Evolutionary conservation across 2,797 vertebrate genomes (phyloP), one percentile per base, ranked within the genome.

Genomic region (Arnoldichthys spilopterus): DNA sequence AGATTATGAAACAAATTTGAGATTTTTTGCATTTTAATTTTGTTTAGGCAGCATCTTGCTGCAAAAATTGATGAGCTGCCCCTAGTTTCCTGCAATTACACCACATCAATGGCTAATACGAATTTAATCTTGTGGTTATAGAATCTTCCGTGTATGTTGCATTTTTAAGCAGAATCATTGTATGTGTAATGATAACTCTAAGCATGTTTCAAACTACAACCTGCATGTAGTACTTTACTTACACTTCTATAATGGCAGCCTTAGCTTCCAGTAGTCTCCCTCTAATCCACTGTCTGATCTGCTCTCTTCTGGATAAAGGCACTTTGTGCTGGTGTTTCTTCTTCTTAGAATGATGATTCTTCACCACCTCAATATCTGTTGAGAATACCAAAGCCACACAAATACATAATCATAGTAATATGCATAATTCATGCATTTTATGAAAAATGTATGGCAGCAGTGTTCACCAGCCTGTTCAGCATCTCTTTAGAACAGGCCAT

Each of bases 231-330:
- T 9, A 53, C 6, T 24, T 59, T 49, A 26, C 93, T 68, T 69
- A 94, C 93, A 92, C 90, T 92, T 94, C 93, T 82, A 94, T 85
- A 56, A 88, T 1, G 12, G 90, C 62, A 70, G 94, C 92, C 89
- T 93, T 94, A 78, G 82, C 82, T 82, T 90, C 90, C 22, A 92
- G 85, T 88, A 93, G 91, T 82, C 79, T 86, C 87, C 91, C 92
- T 77, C 88, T 90, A 76, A 93, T 80, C 47, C 81, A 82, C 84
- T 94, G 88, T 75, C 92, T 88, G 64, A 93, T 88, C 79, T 88
- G 81, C 80, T 93, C 91, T 74, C 91, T 94, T 84, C 87, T 88
- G 75, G 90, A 91, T 80, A 93, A 87, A 0, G 85, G 86, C 20
- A 69, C 82, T 73, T 88, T 90, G 26, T 85, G 61, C n/a, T 78